Evolutionary conservation across 2,888 invertebrate genomes (phyloP), one percentile per base, ranked within the genome.

Genomic region (Nephrocerus scutellatus): DNA sequence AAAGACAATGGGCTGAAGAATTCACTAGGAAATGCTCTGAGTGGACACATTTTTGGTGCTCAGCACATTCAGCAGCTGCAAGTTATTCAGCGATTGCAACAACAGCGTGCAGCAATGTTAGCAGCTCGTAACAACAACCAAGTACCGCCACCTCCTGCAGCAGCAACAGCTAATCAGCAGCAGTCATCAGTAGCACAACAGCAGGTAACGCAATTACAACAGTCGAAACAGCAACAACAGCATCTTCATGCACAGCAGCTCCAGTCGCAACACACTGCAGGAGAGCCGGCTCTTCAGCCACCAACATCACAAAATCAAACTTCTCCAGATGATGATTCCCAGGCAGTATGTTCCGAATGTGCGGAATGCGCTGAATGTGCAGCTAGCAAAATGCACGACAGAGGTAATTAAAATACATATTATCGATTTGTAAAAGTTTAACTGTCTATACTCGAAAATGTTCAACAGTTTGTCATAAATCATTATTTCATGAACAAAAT

Each of bases 1-100:
- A 90, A 90, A 68, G 90, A 90, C 61, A 75, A 83, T 73, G 84
- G 84, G 51, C 72, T 79, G 51, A 75, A 77, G 54, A 73, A 74
- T 36, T 74, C 76, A 39, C 69, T 77, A 2, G 76, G 76, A 6
- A 68, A 68, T 21, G 76, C 76, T 52, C 71, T 78, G 28, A 74
- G 76, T 47, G 75, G 74, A 50, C 77, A 78, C 46, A 77, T 78
- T 49, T 78, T 78, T 62, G 74, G 80, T 31, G 80, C 81, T 30
- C 76, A 77, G 60, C 78, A 77, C 59, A 63, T 74, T 48, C 72
- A 74, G 54, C 73, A 73, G 53, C 71, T 80, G 55, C 76, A 77
- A 62, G 75, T 79, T 52, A 70, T 79, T 62, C 75, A 77, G 48
- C 71, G 77, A 54, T 68, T 79, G 62, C 75, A 80, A 71, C 74